Evolutionary conservation across 2,797 vertebrate genomes (phyloP).

Genomic region (Graptemys geographica): DNA sequence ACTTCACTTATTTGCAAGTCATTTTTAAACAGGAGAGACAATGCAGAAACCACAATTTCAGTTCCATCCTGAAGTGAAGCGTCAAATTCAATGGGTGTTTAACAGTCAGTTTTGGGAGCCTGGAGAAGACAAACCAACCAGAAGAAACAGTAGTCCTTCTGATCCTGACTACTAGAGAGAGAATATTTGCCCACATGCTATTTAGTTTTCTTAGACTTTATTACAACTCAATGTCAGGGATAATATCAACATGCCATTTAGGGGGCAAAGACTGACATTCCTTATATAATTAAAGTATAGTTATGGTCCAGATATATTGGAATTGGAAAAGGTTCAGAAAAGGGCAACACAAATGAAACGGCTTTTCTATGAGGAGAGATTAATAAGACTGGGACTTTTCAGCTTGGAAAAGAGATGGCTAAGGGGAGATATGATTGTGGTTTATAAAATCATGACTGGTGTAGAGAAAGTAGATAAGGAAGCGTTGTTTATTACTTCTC

Average conservation of each 20-base stretch:
- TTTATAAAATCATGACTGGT: no score
- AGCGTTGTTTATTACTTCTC: no score
- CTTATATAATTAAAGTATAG: not conserved
- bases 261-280: not conserved
- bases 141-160: slow-evolving; percentile 1
- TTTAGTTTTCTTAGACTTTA: not conserved
- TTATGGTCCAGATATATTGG: not conserved
- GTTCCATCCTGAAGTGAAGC: slow-evolving; percentile 69
- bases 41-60: not conserved
- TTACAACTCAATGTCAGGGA: not conserved
- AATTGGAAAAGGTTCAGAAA: no score
- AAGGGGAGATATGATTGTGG: no score
- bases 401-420: no score
- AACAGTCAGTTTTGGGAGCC: slow-evolving; percentile 40
- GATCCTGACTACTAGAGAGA: not conserved
- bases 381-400: no score
- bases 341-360: no score
- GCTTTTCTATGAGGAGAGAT: no score
- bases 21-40: slow-evolving; percentile 52
- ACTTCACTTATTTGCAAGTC: slow-evolving; percentile 64
- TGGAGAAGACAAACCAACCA: slow-evolving; percentile 61
- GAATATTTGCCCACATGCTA: not conserved
- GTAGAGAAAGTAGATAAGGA: no score
- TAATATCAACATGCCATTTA: not conserved
- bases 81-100: slow-evolving; percentile 67